Percentiles rank a stretch among this genome's conserved stretches.
These are phyloP conservation scores for Drosophila gunungcola DNA, from an alignment of 1,140 invertebrate genomes.

Conservation along the genomic window DNA sequence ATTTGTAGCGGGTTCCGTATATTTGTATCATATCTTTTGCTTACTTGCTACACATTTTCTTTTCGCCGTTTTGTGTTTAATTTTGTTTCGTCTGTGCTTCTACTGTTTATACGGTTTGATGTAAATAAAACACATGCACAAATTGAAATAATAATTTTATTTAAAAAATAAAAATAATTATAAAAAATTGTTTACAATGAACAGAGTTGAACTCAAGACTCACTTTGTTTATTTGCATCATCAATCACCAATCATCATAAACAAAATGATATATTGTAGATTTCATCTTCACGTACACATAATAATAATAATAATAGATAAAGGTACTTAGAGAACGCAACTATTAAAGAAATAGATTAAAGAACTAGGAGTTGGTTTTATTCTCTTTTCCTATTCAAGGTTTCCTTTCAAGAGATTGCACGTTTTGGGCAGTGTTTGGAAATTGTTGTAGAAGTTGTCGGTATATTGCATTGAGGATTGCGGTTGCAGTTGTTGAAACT, in stretches of 20 bases:
- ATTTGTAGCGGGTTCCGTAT: conserved; percentile 82
- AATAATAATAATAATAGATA: conserved; percentile 69
- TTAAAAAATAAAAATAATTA: conserved; percentile 81
- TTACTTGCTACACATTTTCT: conserved; percentile 16
- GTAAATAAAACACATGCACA: conserved; percentile 73
- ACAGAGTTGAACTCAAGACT: conserved; percentile 82
- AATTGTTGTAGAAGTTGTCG: conserved; percentile 55
- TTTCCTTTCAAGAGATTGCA: conserved; percentile 74
- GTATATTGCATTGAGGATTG: conserved; percentile 64
- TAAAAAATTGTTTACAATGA: conserved; percentile 82
- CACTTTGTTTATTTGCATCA: conserved; percentile 59
- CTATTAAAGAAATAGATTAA: conserved; percentile 69
- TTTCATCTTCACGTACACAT: conserved; percentile 62
- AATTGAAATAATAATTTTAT: conserved; percentile 83
- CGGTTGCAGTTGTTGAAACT: conserved; percentile 32
- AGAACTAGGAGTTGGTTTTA: conserved; percentile 75
- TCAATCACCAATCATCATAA: conserved; percentile 58
- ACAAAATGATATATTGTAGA: conserved; percentile 60
- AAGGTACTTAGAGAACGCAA: conserved; percentile 83
- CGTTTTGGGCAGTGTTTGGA: conserved; percentile 80
- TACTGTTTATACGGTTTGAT: background rate
- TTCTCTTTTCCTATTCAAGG: conserved; percentile 54
- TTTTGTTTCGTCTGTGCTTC: background rate
- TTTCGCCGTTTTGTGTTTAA: background rate
- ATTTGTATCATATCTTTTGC: conserved; percentile 61